Base-by-base conservation (phyloP, 2,888 invertebrate species). In the Acanthopleura granulata region DNA sequence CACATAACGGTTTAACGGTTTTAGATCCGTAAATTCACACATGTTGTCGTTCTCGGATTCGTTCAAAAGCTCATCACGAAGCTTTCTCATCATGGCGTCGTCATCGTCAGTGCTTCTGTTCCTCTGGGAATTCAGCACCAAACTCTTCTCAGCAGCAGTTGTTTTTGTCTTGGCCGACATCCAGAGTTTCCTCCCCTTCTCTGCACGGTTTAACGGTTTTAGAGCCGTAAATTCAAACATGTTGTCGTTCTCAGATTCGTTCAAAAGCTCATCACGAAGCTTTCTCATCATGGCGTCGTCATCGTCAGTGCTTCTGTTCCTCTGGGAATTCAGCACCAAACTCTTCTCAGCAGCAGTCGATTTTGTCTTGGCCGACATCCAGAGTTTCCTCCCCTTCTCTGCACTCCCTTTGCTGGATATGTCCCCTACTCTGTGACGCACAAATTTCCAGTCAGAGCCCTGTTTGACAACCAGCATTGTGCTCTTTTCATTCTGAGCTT, bases 21-120 rank as follows among this genome's bases (percentile, higher is more conserved):
- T n/a, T n/a, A n/a, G n/a, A n/a, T n/a, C n/a, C n/a, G 40, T 9
- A 40, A 40, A 40, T 40, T 40, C 66, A 66, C 1, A 66, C 22
- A 27, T 6, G 25, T 66, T 25, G 22, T 66, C 66, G 3, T 6
- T 27, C 16, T 66, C 25, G 25, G 66, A 16, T 6, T 66, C 29
- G 22, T 16, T 66, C 25, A 27, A 12, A 6, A 66, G 29, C 25
- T 66, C 66, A 1, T 66, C 66, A 6, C 66, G 6, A 16, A 66
- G 66, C 66, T 66, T 66, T 27, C 25, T 66, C 66, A 66, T 66
- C 66, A 66, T 66, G 29, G 66, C 66, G 25, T 66, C 66, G 25
- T 66, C 66, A 40, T n/a, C n/a, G n/a, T 40, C 40, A 40, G 3
- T 40, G 40, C 9, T 40, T 40, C 40, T 40, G 9, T 40, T 40